A percentile compares a stretch with the other conserved stretches of the same genome.
Evolutionary conservation across 2,797 vertebrate species (phyloP).

Genomic region (Helostoma temminkii): DNA sequence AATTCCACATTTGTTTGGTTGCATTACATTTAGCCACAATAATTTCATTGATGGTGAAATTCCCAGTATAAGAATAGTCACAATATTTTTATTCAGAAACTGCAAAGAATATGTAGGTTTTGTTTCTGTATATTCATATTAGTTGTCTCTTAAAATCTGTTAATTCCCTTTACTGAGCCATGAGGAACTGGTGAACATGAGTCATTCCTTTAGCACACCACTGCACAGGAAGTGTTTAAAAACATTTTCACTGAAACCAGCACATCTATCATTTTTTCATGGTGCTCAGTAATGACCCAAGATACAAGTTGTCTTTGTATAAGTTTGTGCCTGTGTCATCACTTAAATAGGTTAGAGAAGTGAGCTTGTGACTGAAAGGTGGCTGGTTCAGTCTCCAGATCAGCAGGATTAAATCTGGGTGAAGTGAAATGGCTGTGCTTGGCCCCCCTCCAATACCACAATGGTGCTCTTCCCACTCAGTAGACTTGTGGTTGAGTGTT

Average conservation of each 20-base stretch:
- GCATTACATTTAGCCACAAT: constrained; percentile 13
- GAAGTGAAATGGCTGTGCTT: no score
- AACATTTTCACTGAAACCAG: no score
- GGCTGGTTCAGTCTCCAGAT: no score
- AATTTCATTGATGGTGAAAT: constrained; percentile 5
- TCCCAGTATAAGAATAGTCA: not conserved
- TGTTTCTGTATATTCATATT: not conserved
- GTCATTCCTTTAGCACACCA: no score
- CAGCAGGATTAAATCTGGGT: no score
- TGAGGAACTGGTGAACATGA: not conserved
- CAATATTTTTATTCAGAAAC: constrained; percentile 5
- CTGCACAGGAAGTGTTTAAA: no score
- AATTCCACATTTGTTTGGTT: constrained; percentile 21
- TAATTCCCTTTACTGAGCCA: constrained; percentile 3
- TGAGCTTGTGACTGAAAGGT: no score
- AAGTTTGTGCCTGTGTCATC: not conserved
- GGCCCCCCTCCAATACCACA: no score
- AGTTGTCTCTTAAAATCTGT: not conserved
- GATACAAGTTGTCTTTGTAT: not conserved
- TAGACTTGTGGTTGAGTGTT: no score
- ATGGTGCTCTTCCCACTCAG: no score
- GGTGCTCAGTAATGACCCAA: not conserved
- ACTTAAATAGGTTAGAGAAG: not conserved
- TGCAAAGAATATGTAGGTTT: not conserved
- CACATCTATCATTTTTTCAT: not conserved